Evolutionary conservation across 2,888 invertebrate genomes (phyloP), one percentile per base, ranked within the genome.

Genomic region (Stenchaetothrips biformis): DNA sequence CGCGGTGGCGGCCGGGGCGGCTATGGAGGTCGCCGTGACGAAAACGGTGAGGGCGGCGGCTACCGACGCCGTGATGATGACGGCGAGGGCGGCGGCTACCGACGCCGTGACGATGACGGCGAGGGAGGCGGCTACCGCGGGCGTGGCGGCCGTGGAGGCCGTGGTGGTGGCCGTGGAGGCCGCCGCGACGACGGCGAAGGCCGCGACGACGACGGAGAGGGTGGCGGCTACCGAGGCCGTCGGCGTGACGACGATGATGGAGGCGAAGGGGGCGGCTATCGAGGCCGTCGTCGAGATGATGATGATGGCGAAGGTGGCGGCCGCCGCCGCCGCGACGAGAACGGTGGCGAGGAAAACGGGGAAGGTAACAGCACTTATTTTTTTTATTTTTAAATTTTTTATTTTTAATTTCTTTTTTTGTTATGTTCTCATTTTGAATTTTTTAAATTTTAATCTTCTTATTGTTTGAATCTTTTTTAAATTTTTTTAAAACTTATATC

Each of bases 101-200:
- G 82, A 25, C 80, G 82, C 27, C 48, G 81, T 6, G 81, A 82
- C 18, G 82, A 81, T 13, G 81, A 81, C 7, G 82, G 81, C 27
- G 82, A 81, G 81, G 79, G 13, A 21, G 53, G 79, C 11, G 80
- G 79, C 8, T 79, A 80, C 18, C 80, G 79, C 25, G 82, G 81
- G 18, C 37, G 78, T 9, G 78, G 83, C 0, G 82, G 82, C 49
- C 80, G 81, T n/a, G 81, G 83, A 18, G 82, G 83, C 18, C 82
- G 83, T 21, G 80, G 83, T 18, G 82, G 83, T 16, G 84, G 84
- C 25, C 83, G 84, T 21, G 83, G 85, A 18, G 84, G 85, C 62
- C 82, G 82, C 21, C 82, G 84, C 13, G 82, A 83, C 53, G 82
- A 83, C 21, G 83, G 83, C 13, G 81, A 83, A 25, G 77, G 74